phyloP scores from a whole-genome alignment of 1,140 invertebrate species.

The Drosophila tani region DNA sequence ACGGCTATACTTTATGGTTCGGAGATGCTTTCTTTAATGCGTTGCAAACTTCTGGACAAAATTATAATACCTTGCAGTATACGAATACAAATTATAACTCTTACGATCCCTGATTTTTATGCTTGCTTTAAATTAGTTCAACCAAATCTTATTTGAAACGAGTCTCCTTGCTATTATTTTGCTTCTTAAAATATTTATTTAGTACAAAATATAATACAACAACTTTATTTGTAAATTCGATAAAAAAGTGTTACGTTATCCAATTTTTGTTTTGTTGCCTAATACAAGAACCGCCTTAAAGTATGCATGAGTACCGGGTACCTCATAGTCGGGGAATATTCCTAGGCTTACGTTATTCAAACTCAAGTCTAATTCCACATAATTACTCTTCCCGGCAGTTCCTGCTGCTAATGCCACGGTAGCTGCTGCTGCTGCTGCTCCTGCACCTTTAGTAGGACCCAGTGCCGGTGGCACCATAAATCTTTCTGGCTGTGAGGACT shows the following conservation, averaged over 20 bases:
- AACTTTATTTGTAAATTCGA: neutral
- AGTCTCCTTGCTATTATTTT: neutral
- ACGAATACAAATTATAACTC: too few relatives aligned
- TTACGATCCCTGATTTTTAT: neutral
- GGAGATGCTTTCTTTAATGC: too few relatives aligned
- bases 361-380: too few relatives aligned
- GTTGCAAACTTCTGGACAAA: too few relatives aligned
- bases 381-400: constrained; percentile 8
- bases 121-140: neutral
- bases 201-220: neutral
- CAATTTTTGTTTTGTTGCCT: neutral
- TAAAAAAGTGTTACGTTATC: neutral
- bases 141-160: neutral
- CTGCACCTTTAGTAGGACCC: constrained; percentile 26
- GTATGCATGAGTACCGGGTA: constrained; percentile 5
- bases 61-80: too few relatives aligned
- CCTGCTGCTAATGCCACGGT: constrained; percentile 2
- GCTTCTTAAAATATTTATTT: neutral
- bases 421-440: constrained; percentile 2
- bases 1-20: too few relatives aligned
- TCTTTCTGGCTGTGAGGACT: constrained; percentile 68
- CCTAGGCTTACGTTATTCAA: neutral
- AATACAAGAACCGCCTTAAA: neutral
- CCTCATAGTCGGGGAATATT: neutral
- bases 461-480: constrained; percentile 29